Evolutionary conservation across 2,888 invertebrate species (phyloP), one percentile per base, ranked within the genome.

Genomic region (Bombylius major): DNA sequence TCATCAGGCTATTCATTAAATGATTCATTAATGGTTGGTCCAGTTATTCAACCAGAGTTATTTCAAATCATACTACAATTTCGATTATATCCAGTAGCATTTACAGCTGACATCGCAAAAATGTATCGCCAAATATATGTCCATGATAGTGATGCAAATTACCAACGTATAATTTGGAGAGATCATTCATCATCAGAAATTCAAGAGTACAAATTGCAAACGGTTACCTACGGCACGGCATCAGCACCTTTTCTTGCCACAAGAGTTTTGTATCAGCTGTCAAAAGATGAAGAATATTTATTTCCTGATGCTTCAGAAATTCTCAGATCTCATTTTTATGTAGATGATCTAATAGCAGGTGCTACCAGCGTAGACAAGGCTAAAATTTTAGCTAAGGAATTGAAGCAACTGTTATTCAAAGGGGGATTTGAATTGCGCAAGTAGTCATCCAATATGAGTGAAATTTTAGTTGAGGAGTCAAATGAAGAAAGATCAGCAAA

Each of bases 101-200:
- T 65, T 5, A 57, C 56, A 5, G 63, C 61, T 0, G 66, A 67
- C 50, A 58, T 68, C 8, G 54, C 52, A 1, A 57, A 63, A 51
- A 65, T 65, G 45, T 47, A 53, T 34, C 53, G 53, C 7, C 53
- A 53, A 14, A 14, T 47, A 9, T 12, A 4, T 12, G 32, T 53
- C 9, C 5, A n/a, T n/a, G 12, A 32, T 31, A 23, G 12, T 1
- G 32, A 53, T 34, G 12, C 47, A 3, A 54, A 63, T 39, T 59
- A 58, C 23, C 59, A 62, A 13, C 34, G 62, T 31, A 62, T 59
- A 5, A 8, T 65, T 0, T 62, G 60, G 61, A 34, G 62, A 13
- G 14, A 54, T 4, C 47, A 36, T 51, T 56, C 56, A 5, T 9
- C 44, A 1, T 32, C 51, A 12, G 55, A 57, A 9, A n/a, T 60